phyloP scores from a whole-genome alignment of 2,888 invertebrate genomes.

The Drosophila prostipennis region DNA sequence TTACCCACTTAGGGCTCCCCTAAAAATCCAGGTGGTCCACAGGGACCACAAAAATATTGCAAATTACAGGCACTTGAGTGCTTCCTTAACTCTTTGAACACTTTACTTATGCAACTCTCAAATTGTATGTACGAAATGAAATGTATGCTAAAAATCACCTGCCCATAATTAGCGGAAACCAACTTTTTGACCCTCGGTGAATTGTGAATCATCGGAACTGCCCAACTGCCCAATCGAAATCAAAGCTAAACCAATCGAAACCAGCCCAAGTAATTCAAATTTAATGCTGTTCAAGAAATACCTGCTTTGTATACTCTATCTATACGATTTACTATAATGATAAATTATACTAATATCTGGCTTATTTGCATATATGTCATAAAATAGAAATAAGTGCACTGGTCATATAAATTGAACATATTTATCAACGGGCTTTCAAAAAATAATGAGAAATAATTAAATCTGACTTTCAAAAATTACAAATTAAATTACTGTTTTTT shows the following conservation, averaged over 20 bases:
- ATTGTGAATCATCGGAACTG: conserved; percentile 40
- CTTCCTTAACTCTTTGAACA: neutral
- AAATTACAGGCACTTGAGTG: neutral
- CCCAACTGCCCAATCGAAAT: conserved; percentile 35
- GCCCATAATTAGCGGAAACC: conserved; percentile 57
- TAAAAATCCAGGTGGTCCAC: neutral
- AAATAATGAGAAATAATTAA: neutral
- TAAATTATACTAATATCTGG: neutral
- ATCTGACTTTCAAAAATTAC: too few relatives aligned
- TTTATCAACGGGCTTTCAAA: neutral
- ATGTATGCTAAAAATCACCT: conserved; percentile 8
- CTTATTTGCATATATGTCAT: neutral
- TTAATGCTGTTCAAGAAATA: neutral
- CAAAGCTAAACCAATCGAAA: conserved; percentile 19
- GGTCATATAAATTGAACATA: neutral
- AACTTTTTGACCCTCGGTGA: conserved; percentile 65
- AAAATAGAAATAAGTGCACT: neutral
- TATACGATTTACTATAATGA: neutral
- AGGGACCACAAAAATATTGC: conserved; percentile 21
- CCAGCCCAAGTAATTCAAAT: neutral
- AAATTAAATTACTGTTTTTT: too few relatives aligned
- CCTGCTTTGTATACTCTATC: conserved; percentile 2
- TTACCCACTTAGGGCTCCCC: conserved; percentile 25
- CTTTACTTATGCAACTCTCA: conserved; percentile 8
- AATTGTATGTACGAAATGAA: too few relatives aligned